Conservation (phyloP, 2,797 vertebrate genomes). For the Neostethus bicornis region DNA sequence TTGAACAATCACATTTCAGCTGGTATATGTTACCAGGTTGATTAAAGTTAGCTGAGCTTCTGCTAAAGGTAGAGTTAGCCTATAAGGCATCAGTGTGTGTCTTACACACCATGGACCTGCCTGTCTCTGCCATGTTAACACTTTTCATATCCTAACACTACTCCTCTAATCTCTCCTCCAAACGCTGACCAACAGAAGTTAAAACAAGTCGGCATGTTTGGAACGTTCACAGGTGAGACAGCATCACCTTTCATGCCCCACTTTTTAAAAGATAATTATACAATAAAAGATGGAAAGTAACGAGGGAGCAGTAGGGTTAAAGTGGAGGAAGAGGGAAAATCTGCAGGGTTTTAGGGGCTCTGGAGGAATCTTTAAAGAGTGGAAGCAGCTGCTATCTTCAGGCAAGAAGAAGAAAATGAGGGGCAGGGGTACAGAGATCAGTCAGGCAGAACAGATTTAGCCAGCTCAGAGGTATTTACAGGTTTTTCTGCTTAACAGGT, state of each 20-base stretch:
- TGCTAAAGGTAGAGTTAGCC: no score
- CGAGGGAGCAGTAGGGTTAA: conserved; percentile 51
- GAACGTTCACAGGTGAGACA: conserved; percentile 56
- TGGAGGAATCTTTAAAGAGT: conserved; percentile 65
- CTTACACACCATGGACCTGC: no score
- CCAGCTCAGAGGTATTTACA: conserved; percentile 38
- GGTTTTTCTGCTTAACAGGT: conserved; percentile 48
- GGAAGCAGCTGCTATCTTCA: conserved; percentile 74
- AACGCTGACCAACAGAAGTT: conserved; percentile 75
- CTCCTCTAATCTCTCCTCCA: conserved; percentile 72
- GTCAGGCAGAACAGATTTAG: conserved; percentile 25
- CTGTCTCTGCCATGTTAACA: conserved; percentile 32
- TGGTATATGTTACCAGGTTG: no score
- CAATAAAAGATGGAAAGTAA: conserved; percentile 54
- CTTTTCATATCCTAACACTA: conserved; percentile 32
- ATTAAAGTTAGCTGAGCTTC: no score
- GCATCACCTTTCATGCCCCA: conserved; percentile 68
- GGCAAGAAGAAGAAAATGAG: conserved; percentile 36
- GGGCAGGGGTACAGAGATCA: conserved; percentile 19
- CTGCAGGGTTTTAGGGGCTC: conserved; percentile 71
- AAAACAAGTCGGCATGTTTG: conserved; percentile 67
- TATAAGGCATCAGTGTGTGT: no score
- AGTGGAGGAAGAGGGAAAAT: conserved; percentile 51
- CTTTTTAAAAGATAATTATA: conserved; percentile 79
- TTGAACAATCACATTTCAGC: no score